These are phyloP conservation scores for Eristalinus aeneus DNA, from an alignment of 2,888 invertebrate species.

Conservation along the genomic window DNA sequence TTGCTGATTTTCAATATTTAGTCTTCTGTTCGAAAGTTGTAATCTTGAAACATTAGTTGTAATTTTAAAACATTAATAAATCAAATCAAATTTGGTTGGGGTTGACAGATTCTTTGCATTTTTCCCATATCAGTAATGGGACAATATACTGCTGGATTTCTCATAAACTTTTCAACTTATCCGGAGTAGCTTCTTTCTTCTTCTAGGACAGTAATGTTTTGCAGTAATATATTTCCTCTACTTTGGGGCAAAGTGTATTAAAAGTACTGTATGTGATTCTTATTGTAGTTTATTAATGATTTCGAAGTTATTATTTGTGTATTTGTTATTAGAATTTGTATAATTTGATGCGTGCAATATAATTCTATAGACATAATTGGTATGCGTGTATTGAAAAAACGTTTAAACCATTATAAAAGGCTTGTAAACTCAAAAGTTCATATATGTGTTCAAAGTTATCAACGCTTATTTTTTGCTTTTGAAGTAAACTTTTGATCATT, in stretches of 20 bases:
- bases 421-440: neutral
- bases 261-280: slow-evolving; percentile 16
- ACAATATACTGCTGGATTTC: too few relatives aligned
- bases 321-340: neutral
- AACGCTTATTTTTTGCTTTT: neutral
- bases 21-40: too few relatives aligned
- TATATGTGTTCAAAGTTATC: neutral
- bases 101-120: too few relatives aligned
- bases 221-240: slow-evolving; percentile 18
- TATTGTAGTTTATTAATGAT: neutral
- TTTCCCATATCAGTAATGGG: too few relatives aligned
- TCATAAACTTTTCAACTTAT: too few relatives aligned
- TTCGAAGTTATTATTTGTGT: neutral
- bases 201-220: too few relatives aligned
- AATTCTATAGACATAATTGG: neutral
- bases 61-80: too few relatives aligned
- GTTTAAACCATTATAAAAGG: neutral
- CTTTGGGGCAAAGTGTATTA: neutral
- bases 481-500: neutral
- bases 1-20: too few relatives aligned
- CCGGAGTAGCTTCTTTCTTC: too few relatives aligned
- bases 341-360: neutral
- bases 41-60: too few relatives aligned
- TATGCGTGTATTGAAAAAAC: neutral
- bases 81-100: too few relatives aligned